Evolutionary conservation across 1,140 invertebrate species (phyloP).

Genomic region (Lepidostoma basale): DNA sequence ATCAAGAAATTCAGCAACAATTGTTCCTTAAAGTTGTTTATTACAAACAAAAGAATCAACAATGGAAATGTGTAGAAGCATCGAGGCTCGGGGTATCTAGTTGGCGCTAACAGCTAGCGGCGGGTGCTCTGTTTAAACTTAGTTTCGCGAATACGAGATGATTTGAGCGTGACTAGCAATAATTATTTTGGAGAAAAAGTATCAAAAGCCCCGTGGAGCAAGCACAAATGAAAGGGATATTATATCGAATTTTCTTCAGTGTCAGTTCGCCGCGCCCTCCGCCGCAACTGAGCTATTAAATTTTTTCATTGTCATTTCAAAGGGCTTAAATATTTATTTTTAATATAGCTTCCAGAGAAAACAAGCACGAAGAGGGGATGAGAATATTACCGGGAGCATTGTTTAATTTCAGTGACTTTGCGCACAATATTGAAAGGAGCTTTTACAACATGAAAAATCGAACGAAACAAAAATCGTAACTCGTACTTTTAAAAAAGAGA

Average conservation of each 20-base stretch:
- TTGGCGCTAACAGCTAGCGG: not conserved
- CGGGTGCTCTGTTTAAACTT: not conserved
- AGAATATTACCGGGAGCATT: too few species aligned
- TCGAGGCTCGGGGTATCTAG: too few species aligned
- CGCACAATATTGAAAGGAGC: too few species aligned
- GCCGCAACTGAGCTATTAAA: too few species aligned
- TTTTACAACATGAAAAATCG: too few species aligned
- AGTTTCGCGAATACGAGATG: not conserved
- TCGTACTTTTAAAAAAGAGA: too few species aligned
- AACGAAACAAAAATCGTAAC: too few species aligned
- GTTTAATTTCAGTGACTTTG: too few species aligned
- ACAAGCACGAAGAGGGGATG: too few species aligned
- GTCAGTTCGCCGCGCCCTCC: not conserved
- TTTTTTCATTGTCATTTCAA: too few species aligned
- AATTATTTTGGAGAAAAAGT: not conserved
- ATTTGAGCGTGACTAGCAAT: conserved; percentile 12
- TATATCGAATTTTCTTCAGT: not conserved
- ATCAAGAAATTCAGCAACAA: conserved; percentile 10
- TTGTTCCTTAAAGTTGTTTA: conserved; percentile 10
- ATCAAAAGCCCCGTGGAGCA: not conserved
- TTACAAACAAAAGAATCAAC: conserved; percentile 19
- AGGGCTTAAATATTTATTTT: too few species aligned
- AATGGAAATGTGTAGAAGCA: conserved; percentile 9
- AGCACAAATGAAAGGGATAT: not conserved
- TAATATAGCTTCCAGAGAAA: too few species aligned